Conservation (phyloP, 1,140 invertebrate species). For the Neodiprion fabricii region DNA sequence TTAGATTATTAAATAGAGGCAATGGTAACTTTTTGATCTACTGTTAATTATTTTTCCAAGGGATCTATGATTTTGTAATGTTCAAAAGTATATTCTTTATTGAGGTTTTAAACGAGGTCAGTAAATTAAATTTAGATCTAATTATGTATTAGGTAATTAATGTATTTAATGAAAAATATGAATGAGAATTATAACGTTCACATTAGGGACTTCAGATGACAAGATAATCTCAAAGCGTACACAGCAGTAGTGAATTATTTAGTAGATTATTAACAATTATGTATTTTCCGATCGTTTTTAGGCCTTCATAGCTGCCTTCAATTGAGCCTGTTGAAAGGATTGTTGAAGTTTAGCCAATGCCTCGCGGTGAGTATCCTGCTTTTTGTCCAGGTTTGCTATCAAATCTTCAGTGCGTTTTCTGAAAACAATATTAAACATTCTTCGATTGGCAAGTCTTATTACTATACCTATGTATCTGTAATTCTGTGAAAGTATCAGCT, state of each 20-base stretch:
- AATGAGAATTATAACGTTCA: slow-evolving; percentile 3
- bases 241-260: neutral
- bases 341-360: slow-evolving; percentile 80
- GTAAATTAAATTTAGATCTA: too few relatives aligned
- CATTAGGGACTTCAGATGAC: neutral
- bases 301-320: slow-evolving; percentile 57
- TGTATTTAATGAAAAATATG: neutral
- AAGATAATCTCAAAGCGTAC: neutral
- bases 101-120: too few relatives aligned
- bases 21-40: too few relatives aligned
- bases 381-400: slow-evolving; percentile 79
- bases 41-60: too few relatives aligned
- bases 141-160: neutral
- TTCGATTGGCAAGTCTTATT: neutral
- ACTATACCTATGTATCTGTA: neutral
- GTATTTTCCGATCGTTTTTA: neutral
- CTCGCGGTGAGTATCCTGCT: slow-evolving; percentile 78
- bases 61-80: too few relatives aligned
- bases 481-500: too few relatives aligned
- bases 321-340: slow-evolving; percentile 75
- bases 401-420: slow-evolving; percentile 80
- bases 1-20: too few relatives aligned
- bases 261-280: neutral
- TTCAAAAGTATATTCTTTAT: too few relatives aligned
- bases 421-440: slow-evolving; percentile 29